These are phyloP conservation scores for Hofmannophila pseudospretella DNA, from an alignment of 2,888 invertebrate species.

Conservation along the genomic window DNA sequence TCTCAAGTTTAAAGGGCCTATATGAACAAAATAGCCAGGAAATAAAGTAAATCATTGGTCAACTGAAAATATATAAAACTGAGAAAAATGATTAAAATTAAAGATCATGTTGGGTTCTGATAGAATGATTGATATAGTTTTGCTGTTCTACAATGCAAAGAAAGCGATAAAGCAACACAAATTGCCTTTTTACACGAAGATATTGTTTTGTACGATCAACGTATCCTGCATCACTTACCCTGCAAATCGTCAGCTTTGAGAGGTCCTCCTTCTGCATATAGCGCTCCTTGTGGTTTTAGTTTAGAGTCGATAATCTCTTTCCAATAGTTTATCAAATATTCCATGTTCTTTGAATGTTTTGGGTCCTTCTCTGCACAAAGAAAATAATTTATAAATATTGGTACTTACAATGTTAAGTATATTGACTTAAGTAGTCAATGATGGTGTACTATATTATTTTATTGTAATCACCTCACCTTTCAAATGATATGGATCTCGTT, in stretches of 20 bases:
- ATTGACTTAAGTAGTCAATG: no score
- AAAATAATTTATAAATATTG: no score
- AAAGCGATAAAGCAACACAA: constrained; percentile 57
- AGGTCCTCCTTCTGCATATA: constrained; percentile 68
- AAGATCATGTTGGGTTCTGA: constrained; percentile 31
- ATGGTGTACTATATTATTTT: no score
- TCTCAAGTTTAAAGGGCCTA: constrained; percentile 34
- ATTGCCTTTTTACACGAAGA: constrained; percentile 33
- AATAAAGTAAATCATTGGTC: constrained; percentile 28
- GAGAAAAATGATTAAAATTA: constrained; percentile 31
- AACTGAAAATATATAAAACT: constrained; percentile 35
- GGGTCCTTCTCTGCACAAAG: constrained; percentile 1
- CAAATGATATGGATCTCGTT: constrained; percentile 46
- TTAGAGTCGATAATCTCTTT: constrained; percentile 51
- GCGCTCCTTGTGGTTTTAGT: constrained; percentile 44
- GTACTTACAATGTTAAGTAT: no score
- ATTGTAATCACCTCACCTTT: constrained; percentile 41
- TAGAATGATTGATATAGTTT: constrained; percentile 43
- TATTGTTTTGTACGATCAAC: constrained; percentile 1
- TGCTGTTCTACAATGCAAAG: constrained; percentile 50
- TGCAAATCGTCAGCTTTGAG: constrained; percentile 55
- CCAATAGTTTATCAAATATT: constrained; percentile 65
- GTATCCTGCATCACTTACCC: constrained; percentile 38
- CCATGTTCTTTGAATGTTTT: constrained; percentile 58
- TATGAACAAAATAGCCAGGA: constrained; percentile 35